Conservation (phyloP, 1,140 invertebrate species). For the Ceratosolen solmsi region DNA sequence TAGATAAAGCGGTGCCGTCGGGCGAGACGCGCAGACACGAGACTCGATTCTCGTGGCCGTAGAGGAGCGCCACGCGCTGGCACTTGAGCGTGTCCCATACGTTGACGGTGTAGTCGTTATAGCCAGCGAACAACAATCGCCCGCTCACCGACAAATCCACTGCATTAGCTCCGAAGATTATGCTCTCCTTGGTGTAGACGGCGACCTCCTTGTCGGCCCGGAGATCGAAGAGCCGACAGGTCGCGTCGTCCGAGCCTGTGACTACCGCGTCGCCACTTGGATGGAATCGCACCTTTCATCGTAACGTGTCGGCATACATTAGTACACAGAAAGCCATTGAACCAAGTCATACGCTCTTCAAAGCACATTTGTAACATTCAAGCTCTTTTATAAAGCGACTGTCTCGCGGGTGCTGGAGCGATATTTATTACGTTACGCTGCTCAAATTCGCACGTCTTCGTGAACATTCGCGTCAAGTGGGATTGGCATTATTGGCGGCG, state of each 20-base stretch:
- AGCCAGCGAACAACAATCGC: slow-evolving; percentile 96
- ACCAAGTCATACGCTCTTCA: too few species aligned
- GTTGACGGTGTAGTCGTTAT: slow-evolving; percentile 99
- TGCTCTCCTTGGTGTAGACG: slow-evolving; percentile 96
- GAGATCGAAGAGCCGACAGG: slow-evolving; percentile 97
- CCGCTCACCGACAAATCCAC: slow-evolving; percentile 98
- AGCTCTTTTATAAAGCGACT: too few species aligned
- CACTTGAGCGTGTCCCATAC: slow-evolving; percentile 99
- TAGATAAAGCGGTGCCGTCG: slow-evolving; percentile 97
- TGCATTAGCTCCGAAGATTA: slow-evolving; percentile 98
- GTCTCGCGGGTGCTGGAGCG: too few species aligned
- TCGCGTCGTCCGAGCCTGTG: slow-evolving; percentile 98
- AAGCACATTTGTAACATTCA: too few species aligned
- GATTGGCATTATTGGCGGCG: too few species aligned
- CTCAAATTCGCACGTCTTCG: too few species aligned
- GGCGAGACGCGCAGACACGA: slow-evolving; percentile 95
- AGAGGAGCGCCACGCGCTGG: slow-evolving; percentile 90
- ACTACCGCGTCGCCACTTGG: slow-evolving; percentile 99
- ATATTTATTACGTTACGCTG: too few species aligned
- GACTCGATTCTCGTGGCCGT: slow-evolving; percentile 98
- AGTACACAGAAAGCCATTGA: too few species aligned
- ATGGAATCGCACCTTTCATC: slow-evolving; percentile 88
- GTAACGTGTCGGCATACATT: too few species aligned
- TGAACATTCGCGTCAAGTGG: too few species aligned
- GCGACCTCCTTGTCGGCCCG: slow-evolving; percentile 98